phyloP scores from a whole-genome alignment of 2,113 vertebrate genomes.

The Xyliphius kryptos region DNA sequence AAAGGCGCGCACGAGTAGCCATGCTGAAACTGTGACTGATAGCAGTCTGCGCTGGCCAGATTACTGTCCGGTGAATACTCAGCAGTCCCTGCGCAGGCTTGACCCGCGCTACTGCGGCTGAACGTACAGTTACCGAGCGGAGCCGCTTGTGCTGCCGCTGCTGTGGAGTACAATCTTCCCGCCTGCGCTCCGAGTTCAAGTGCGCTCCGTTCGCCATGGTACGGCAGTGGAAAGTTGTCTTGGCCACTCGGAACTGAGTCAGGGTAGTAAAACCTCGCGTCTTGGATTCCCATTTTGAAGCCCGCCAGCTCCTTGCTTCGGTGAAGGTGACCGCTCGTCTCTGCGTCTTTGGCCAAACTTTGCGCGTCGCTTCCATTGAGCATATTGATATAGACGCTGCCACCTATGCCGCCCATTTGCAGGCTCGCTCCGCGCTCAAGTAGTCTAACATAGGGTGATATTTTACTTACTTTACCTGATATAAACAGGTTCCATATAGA shows the following conservation, averaged over 20 bases:
- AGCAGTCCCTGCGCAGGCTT: conserved; percentile 63
- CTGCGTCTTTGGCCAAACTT: conserved; percentile 69
- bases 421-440: conserved; percentile 52
- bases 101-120: conserved; percentile 52
- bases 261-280: conserved; percentile 65
- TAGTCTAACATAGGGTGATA: conserved; percentile 58
- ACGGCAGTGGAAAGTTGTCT: conserved; percentile 58
- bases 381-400: conserved; percentile 75
- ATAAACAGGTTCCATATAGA: conserved; percentile 14
- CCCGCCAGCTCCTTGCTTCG: conserved; percentile 64
- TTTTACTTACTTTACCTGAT: conserved; percentile 33
- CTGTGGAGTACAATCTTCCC: conserved; percentile 64
- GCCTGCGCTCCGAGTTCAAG: conserved; percentile 58
- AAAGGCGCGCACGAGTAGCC: conserved; percentile 66
- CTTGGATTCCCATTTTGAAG: conserved; percentile 68
- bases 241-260: conserved; percentile 56
- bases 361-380: conserved; percentile 74
- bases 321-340: conserved; percentile 57
- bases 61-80: conserved; percentile 53
- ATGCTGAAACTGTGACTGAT: conserved; percentile 59
- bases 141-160: conserved; percentile 42
- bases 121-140: conserved; percentile 61
- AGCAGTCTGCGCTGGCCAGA: conserved; percentile 63
- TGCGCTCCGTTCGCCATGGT: conserved; percentile 57
- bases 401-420: conserved; percentile 80